These are phyloP conservation scores for Pemphigus obesinymphae DNA, from an alignment of 1,140 invertebrate genomes.

Conservation along the genomic window DNA sequence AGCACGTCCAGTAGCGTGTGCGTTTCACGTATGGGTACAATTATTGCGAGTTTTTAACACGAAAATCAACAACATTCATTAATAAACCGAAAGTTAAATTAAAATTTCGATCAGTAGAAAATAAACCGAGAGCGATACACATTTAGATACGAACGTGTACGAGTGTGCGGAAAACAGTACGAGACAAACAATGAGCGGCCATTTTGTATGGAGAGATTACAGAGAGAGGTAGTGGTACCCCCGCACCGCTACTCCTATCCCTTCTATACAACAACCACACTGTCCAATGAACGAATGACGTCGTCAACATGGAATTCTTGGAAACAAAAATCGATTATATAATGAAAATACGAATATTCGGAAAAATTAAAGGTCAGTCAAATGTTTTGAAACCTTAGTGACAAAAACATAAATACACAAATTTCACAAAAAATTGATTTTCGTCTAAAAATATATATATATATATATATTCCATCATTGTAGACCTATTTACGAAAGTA, in stretches of 20 bases:
- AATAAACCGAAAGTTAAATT: background rate
- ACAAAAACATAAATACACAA: no score
- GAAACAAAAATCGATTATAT: background rate
- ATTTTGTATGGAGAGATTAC: slow-evolving; percentile 33
- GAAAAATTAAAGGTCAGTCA: no score
- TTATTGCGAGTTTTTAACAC: background rate
- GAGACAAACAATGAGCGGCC: slow-evolving; percentile 41
- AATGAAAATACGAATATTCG: no score
- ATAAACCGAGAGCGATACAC: background rate
- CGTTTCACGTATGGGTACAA: background rate
- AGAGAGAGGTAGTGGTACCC: slow-evolving; percentile 18
- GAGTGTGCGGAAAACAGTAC: slow-evolving; percentile 29
- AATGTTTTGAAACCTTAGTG: no score
- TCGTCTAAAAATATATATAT: no score
- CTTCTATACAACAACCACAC: background rate
- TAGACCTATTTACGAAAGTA: no score
- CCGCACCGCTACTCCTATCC: background rate
- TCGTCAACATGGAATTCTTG: background rate
- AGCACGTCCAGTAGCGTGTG: background rate
- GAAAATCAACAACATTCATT: background rate
- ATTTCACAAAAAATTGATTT: no score
- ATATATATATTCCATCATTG: no score
- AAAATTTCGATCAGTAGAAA: background rate
- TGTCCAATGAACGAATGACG: background rate
- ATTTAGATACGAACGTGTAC: slow-evolving; percentile 19